Conservation (phyloP, 2,113 vertebrate species). For the Alces alces region DNA sequence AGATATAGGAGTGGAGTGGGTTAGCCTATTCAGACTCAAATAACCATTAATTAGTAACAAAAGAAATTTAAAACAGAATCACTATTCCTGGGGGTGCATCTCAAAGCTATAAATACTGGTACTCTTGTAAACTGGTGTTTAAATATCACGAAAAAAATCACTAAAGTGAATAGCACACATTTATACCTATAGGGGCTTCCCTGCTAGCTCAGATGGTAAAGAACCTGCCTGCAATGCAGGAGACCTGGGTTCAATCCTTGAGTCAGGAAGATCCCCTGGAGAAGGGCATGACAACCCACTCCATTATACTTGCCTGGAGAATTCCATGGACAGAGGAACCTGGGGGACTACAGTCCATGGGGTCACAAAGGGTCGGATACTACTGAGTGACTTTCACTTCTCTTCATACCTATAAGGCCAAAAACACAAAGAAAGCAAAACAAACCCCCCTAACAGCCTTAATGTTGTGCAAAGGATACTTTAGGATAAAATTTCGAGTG, state of each 20-base stretch:
- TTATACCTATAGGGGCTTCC: background rate
- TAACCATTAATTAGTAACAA: background rate
- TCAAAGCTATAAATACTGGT: background rate
- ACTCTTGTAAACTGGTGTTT: background rate
- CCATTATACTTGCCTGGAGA: background rate
- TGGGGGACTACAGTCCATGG: background rate
- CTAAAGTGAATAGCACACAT: background rate
- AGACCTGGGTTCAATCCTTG: background rate
- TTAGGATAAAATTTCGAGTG: background rate
- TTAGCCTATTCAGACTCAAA: background rate
- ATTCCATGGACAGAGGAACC: background rate
- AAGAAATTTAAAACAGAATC: background rate
- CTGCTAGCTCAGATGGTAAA: background rate
- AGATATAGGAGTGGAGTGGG: background rate
- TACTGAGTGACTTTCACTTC: background rate
- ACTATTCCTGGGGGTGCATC: background rate
- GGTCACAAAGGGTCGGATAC: background rate
- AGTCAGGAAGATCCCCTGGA: background rate
- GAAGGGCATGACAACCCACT: background rate
- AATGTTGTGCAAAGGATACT: background rate
- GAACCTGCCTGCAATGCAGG: background rate
- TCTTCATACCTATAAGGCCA: background rate
- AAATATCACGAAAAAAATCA: background rate
- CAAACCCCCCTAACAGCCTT: too few species aligned
- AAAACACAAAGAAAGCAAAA: background rate